phyloP scores from a whole-genome alignment of 2,113 vertebrate species.

The Stigmatopora argus region DNA sequence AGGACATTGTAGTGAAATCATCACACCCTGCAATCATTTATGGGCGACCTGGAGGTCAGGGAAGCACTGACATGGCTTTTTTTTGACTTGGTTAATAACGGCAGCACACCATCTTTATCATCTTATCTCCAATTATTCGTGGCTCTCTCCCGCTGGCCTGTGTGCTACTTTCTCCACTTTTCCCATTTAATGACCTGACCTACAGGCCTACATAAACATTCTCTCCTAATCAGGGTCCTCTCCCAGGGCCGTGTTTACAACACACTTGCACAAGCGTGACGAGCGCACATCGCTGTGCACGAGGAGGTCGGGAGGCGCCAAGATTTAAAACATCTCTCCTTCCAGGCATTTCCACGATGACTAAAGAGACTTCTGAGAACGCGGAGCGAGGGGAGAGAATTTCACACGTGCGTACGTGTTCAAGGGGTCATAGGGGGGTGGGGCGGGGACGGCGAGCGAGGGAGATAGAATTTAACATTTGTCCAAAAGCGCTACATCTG shows the following conservation, averaged over 20 bases:
- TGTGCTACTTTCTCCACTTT: conserved; percentile 23
- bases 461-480: conserved; percentile 22
- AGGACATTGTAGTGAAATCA: conserved; percentile 35
- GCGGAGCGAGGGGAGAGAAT: not conserved
- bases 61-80: not conserved
- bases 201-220: conserved; percentile 24
- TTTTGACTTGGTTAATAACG: not conserved
- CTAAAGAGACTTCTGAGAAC: conserved; percentile 30
- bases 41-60: conserved; percentile 31
- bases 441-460: conserved; percentile 12
- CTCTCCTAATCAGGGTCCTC: conserved; percentile 12
- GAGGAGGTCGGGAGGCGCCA: not conserved
- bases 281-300: conserved; percentile 16
- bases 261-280: conserved; percentile 18
- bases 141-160: conserved; percentile 10
- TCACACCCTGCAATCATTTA: conserved; percentile 45
- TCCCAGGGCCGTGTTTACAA: conserved; percentile 29
- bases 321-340: conserved; percentile 24
- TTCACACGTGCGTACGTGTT: not conserved
- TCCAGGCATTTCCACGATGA: conserved; percentile 38
- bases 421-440: not conserved
- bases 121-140: not conserved
- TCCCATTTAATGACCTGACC: conserved; percentile 14
- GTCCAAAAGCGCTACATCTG: conserved; percentile 42
- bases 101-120: not conserved